A percentile compares a stretch with the other conserved stretches of the same genome.
Evolutionary conservation across 2,797 vertebrate species (phyloP).

Genomic region (Malurus leucopterus): DNA sequence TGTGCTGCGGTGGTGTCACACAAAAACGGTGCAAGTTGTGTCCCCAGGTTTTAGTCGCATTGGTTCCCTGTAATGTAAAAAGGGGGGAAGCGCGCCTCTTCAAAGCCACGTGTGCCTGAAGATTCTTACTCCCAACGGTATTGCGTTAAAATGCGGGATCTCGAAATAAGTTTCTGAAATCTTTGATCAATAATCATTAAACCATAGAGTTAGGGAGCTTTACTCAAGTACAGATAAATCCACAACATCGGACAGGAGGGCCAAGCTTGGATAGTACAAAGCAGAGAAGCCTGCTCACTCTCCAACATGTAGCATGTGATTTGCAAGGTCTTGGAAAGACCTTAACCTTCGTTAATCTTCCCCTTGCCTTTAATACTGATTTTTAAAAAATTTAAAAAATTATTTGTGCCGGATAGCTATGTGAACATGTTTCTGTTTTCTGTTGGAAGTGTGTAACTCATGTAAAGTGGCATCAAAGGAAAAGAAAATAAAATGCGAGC

Average conservation of each 20-base stretch:
- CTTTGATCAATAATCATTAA: neutral
- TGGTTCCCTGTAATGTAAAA: neutral
- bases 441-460: neutral
- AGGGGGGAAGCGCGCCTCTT: fast-evolving
- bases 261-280: neutral
- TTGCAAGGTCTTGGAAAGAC: neutral
- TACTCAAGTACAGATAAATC: neutral
- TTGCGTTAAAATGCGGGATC: neutral
- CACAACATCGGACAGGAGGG: neutral
- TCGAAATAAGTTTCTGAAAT: neutral
- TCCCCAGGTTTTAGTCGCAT: fast-evolving
- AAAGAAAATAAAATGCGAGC: neutral
- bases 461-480: neutral
- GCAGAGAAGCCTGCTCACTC: neutral
- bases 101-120: fast-evolving
- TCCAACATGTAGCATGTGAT: neutral
- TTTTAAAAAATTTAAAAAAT: neutral
- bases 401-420: fast-evolving
- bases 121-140: fast-evolving
- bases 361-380: neutral
- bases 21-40: too few species aligned
- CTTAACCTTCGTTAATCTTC: neutral
- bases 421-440: neutral
- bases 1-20: fast-evolving
- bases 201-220: neutral